phyloP scores from a whole-genome alignment of 2,888 invertebrate genomes.

The Orthosia incerta region DNA sequence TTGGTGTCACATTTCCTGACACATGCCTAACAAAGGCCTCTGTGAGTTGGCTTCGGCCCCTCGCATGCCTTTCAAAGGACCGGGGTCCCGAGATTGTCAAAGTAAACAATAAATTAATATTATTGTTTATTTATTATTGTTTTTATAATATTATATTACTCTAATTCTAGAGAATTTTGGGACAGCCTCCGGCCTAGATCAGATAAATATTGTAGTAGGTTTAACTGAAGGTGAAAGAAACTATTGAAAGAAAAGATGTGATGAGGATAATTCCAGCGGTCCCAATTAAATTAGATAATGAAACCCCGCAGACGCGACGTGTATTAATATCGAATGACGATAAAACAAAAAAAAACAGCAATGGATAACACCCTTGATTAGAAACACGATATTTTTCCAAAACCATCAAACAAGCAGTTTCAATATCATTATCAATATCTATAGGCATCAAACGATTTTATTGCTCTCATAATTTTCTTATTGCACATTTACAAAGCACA shows the following conservation, averaged over 20 bases:
- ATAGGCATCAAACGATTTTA: slow-evolving; percentile 4
- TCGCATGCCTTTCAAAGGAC: no score
- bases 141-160: no score
- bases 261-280: not conserved
- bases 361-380: not conserved
- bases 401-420: not conserved
- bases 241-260: not conserved
- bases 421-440: not conserved
- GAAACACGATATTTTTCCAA: not conserved
- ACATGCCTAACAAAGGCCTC: no score
- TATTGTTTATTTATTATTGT: no score
- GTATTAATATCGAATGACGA: not conserved
- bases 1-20: no score
- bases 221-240: not conserved
- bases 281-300: not conserved
- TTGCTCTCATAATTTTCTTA: slow-evolving; percentile 28
- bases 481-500: slow-evolving; percentile 16
- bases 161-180: no score
- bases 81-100: no score
- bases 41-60: no score
- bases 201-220: not conserved
- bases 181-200: not conserved
- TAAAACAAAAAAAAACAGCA: not conserved
- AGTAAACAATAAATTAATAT: no score
- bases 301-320: not conserved